phyloP scores from a whole-genome alignment of 2,888 invertebrate genomes.

The Phaonia tiefii region DNA sequence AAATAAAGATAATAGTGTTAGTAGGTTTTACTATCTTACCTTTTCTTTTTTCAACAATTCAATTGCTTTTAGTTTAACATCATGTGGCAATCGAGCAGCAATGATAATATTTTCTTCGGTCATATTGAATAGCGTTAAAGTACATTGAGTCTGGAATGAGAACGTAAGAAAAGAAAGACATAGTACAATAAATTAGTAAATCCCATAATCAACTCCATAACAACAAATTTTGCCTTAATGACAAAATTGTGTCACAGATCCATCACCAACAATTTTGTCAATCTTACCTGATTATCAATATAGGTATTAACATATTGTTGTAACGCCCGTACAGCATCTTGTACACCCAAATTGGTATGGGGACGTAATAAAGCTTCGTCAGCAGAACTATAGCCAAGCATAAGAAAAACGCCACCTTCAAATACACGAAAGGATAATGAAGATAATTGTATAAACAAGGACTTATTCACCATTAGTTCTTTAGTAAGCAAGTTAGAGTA shows the following conservation, averaged over 20 bases:
- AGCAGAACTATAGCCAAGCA: slow-evolving; percentile 94
- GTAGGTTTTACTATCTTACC: too few species aligned
- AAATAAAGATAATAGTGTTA: not conserved
- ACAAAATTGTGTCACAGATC: not conserved
- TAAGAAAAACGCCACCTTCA: slow-evolving; percentile 91
- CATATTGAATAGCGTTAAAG: slow-evolving; percentile 90
- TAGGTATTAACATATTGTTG: slow-evolving; percentile 89
- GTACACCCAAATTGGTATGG: slow-evolving; percentile 91
- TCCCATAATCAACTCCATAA: not conserved
- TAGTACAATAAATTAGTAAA: not conserved
- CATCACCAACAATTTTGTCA: slow-evolving; percentile 29
- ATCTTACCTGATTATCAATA: slow-evolving; percentile 87
- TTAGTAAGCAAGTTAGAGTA: slow-evolving; percentile 15
- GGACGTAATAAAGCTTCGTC: slow-evolving; percentile 91
- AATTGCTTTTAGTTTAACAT: slow-evolving; percentile 84
- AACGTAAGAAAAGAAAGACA: slow-evolving; percentile 9
- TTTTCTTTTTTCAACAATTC: slow-evolving; percentile 87
- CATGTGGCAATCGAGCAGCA: slow-evolving; percentile 88
- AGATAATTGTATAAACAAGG: not conserved
- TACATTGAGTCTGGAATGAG: slow-evolving; percentile 88
- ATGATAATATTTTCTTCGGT: slow-evolving; percentile 94
- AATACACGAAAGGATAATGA: slow-evolving; percentile 5
- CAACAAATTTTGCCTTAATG: not conserved
- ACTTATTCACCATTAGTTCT: too few species aligned
- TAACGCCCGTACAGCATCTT: slow-evolving; percentile 90